These are phyloP conservation scores for Dendrocincla tyrannina DNA, from an alignment of 2,797 vertebrate genomes.

Conservation along the genomic window DNA sequence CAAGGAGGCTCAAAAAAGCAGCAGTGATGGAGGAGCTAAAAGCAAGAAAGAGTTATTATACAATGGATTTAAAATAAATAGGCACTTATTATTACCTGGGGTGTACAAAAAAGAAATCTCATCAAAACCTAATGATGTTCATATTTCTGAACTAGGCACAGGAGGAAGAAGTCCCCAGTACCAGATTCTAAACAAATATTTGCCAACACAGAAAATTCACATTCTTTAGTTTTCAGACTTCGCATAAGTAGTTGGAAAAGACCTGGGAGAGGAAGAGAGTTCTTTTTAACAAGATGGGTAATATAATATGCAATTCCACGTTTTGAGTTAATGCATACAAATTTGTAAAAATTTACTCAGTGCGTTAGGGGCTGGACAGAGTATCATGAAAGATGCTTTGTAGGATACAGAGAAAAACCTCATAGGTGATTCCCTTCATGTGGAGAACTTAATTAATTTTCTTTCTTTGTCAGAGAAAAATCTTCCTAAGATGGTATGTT, in stretches of 20 bases:
- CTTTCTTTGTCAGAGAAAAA: background rate
- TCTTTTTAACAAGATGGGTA: background rate
- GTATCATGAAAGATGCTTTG: background rate
- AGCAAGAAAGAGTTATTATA: background rate
- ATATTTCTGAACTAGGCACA: background rate
- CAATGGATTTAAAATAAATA: slow-evolving; percentile 1
- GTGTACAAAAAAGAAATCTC: background rate
- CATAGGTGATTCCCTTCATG: background rate
- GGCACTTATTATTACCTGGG: background rate
- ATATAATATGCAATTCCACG: background rate
- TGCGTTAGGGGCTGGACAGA: background rate
- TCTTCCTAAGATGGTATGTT: background rate
- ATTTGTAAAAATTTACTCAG: background rate
- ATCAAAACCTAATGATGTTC: background rate
- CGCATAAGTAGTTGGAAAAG: background rate
- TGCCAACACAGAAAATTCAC: background rate
- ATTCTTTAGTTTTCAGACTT: background rate
- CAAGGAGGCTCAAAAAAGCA: background rate
- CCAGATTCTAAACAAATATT: background rate
- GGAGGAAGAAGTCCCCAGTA: background rate
- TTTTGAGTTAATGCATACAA: background rate
- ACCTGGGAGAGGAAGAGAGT: background rate
- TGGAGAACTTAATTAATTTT: background rate
- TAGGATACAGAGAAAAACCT: background rate
- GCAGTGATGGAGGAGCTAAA: background rate